Percentiles rank a stretch among this genome's conserved stretches.
phyloP scores from a whole-genome alignment of 2,797 vertebrate species.

The Bradypus variegatus region DNA sequence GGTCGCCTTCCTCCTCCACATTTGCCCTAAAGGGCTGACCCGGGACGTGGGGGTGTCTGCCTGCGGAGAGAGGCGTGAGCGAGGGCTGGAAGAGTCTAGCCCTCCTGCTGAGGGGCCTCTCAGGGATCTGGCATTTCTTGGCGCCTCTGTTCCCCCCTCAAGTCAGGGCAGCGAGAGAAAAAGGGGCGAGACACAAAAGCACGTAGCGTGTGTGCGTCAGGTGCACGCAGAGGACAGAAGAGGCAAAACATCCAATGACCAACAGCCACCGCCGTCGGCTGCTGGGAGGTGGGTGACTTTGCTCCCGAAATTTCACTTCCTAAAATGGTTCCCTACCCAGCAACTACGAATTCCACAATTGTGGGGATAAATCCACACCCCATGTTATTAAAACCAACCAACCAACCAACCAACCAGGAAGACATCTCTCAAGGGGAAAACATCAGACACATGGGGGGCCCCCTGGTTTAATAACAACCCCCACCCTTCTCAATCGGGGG shows the following conservation, averaged over 20 bases:
- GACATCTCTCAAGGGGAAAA: not conserved
- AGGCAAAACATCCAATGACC: too few species aligned
- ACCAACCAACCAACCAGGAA: too few species aligned
- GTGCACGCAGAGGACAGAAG: not conserved
- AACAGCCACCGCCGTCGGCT: not conserved
- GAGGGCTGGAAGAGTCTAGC: not conserved
- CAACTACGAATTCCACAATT: not conserved
- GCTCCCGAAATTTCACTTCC: not conserved
- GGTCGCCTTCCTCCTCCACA: too few species aligned
- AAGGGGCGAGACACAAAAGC: too few species aligned
- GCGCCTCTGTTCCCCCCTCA: not conserved
- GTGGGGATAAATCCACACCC: not conserved
- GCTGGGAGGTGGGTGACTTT: not conserved
- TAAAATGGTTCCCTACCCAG: not conserved
- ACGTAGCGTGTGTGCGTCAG: too few species aligned
- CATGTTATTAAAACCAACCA: too few species aligned
- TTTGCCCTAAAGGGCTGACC: not conserved
- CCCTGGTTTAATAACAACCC: not conserved
- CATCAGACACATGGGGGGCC: not conserved
- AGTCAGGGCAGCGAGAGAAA: too few species aligned
- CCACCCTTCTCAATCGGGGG: accelerated
- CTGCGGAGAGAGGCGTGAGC: not conserved
- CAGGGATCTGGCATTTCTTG: not conserved
- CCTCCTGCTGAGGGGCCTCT: not conserved
- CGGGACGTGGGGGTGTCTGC: too few species aligned